A percentile compares a stretch with the other conserved stretches of the same genome.
Conservation (phyloP, 2,797 vertebrate genomes). For the Heliangelus exortis region DNA sequence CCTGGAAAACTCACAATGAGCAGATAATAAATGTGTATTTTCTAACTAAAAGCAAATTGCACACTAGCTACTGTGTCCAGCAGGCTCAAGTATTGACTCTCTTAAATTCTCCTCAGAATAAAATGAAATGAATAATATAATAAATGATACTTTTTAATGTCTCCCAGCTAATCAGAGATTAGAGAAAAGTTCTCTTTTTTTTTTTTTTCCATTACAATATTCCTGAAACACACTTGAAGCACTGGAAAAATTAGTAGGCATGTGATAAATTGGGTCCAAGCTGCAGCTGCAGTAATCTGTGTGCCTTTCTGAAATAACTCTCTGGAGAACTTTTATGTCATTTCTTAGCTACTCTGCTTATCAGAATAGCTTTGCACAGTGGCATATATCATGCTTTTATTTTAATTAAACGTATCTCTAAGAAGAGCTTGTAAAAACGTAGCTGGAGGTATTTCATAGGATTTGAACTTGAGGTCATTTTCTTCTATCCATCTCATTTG, state of each 20-base stretch:
- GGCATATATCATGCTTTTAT: conserved; percentile 74
- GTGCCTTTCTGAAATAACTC: conserved; percentile 74
- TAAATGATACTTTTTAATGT: neutral
- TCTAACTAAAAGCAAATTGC: neutral
- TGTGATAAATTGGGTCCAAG: conserved; percentile 23
- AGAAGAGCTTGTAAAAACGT: conserved; percentile 74
- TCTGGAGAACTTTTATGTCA: conserved; percentile 66
- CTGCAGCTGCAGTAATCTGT: neutral
- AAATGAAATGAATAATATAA: neutral
- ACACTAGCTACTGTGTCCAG: neutral
- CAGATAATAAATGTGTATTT: neutral
- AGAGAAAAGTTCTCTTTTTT: neutral
- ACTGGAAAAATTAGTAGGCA: neutral
- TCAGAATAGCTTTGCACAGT: conserved; percentile 58
- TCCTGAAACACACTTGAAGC: neutral
- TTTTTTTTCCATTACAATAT: neutral
- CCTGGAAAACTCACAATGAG: neutral
- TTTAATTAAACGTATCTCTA: conserved; percentile 77
- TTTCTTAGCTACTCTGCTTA: conserved; percentile 40
- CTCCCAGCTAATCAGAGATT: neutral
- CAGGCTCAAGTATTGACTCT: neutral
- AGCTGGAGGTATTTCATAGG: conserved; percentile 68
- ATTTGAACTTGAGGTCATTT: conserved; percentile 73
- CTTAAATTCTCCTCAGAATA: neutral
- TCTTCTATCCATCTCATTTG: conserved; percentile 64